Percentiles rank a stretch among this genome's conserved stretches.
phyloP scores from a whole-genome alignment of 2,113 vertebrate species.

The Corythoichthys haematopterus region DNA sequence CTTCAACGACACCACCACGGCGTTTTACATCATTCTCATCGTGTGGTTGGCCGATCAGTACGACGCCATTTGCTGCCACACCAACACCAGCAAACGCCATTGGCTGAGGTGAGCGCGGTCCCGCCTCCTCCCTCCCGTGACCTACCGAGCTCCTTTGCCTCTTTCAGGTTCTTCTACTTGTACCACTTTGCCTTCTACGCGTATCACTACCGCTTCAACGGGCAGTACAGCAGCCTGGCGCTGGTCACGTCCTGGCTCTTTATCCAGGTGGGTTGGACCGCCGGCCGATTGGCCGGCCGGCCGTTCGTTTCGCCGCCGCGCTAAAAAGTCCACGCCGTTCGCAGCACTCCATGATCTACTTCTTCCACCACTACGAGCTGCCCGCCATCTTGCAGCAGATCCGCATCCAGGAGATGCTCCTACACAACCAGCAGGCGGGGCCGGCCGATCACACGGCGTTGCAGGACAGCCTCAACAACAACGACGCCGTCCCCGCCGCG shows the following conservation, averaged over 20 bases:
- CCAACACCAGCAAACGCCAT: slow-evolving; percentile 94
- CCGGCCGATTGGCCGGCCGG: too few species aligned
- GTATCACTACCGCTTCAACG: slow-evolving; percentile 97
- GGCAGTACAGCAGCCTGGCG: slow-evolving; percentile 96
- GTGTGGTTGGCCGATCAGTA: slow-evolving; percentile 98
- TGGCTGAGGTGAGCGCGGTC: slow-evolving; percentile 83
- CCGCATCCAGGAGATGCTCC: slow-evolving; percentile 92
- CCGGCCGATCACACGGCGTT: slow-evolving; percentile 82
- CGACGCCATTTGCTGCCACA: slow-evolving; percentile 96
- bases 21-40: slow-evolving; percentile 99
- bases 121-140: neutral
- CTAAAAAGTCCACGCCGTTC: too few species aligned
- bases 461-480: slow-evolving; percentile 96
- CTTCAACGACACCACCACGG: slow-evolving; percentile 96
- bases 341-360: slow-evolving; percentile 98
- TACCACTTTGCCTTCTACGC: slow-evolving; percentile 98
- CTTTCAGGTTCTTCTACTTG: slow-evolving; percentile 90
- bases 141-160: neutral
- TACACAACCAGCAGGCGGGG: slow-evolving; percentile 88
- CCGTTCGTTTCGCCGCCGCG: too few species aligned
- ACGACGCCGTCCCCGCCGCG: slow-evolving; percentile 48
- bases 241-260: slow-evolving; percentile 98
- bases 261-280: slow-evolving; percentile 80
- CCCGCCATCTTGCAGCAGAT: slow-evolving; percentile 96
- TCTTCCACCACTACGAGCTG: slow-evolving; percentile 97